Base-by-base conservation (phyloP, 2,113 vertebrate species). In the Sturnus vulgaris region DNA sequence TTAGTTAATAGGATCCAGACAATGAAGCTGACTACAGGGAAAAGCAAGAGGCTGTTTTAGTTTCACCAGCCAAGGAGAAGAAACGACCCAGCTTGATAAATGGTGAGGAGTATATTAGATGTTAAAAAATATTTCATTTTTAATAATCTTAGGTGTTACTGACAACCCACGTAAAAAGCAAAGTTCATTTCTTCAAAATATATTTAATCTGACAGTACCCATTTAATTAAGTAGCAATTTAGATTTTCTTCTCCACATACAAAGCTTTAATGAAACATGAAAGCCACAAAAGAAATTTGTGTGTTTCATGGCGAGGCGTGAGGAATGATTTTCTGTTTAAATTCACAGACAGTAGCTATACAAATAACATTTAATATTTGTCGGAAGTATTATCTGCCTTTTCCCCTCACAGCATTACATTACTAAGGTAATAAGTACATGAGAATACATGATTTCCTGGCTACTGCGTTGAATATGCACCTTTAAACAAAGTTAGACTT, bases 301-400 rank as follows among this genome's bases (percentile, higher is more conserved):
- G 72, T 96, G 92, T 85, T 97, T 96, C 92, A 89, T 93, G 90
- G 94, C 24, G 47, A 83, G 76, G 88, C 16, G 2, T 49, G 92
- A 96, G 76, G 83, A 90, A 82, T 23, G 64, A 75, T 79, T 95
- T 88, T 96, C 86, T 96, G 88, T 96, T 97, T 90, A 94, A 96
- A 96, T 96, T 96, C 93, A 90, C 80, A 84, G 92, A 39, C 80
- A 88, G 92, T 71, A 71, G 72, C 92, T 93, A 70, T 81, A 96
- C 87, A 96, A 97, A 97, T 95, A 96, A 92, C 89, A 90, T 95
- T 95, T 94, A 94, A 96, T 97, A 96, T 97, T 96, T 96, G 93
- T 94, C 8, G 15, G 95, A 96, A 94, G 92, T 79, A 97, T 96
- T 96, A 97, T 96, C 90, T 92, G 81, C 84, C 86, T 96, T 88